These are phyloP conservation scores for Hololepta plana DNA, from an alignment of 2,888 invertebrate genomes.

Conservation along the genomic window DNA sequence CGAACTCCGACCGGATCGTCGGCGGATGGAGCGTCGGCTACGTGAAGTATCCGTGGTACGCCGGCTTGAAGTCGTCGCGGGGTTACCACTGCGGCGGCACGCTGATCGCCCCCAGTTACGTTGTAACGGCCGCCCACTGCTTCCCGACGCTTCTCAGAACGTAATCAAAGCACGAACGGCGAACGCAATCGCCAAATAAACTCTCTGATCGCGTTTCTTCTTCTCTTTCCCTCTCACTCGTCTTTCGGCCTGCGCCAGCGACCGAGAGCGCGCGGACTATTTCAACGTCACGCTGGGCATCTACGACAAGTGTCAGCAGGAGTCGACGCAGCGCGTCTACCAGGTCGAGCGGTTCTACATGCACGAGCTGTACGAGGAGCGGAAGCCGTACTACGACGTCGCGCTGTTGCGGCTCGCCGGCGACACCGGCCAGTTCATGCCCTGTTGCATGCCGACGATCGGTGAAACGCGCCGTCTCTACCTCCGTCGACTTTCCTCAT, in stretches of 20 bases:
- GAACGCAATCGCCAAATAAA: too few relatives aligned
- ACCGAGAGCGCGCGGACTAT: too few relatives aligned
- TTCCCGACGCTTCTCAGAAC: too few relatives aligned
- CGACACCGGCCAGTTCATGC: constrained; percentile 13
- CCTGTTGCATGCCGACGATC: constrained; percentile 21
- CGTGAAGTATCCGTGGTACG: constrained; percentile 21
- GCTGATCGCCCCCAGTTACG: constrained; percentile 15
- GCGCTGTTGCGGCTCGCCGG: constrained; percentile 15
- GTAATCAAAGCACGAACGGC: too few relatives aligned
- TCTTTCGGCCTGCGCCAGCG: too few relatives aligned
- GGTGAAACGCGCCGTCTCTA: too few relatives aligned
- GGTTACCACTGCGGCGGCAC: constrained; percentile 18
- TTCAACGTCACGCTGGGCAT: constrained; percentile 18
- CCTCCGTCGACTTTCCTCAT: too few relatives aligned
- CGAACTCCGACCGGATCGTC: too few relatives aligned
- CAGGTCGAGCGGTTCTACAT: too few relatives aligned
- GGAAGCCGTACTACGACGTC: constrained; percentile 20
- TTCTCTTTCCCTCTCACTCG: too few relatives aligned
- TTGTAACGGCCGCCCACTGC: constrained; percentile 21
- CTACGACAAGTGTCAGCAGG: too few relatives aligned
- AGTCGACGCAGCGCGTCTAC: constrained; percentile 19
- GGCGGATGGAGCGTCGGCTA: constrained; percentile 19
- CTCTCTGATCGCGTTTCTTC: too few relatives aligned
- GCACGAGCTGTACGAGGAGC: constrained; percentile 18
- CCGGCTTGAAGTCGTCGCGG: constrained; percentile 13